phyloP scores from a whole-genome alignment of 2,888 invertebrate genomes.

The Eupsilia transversa region DNA sequence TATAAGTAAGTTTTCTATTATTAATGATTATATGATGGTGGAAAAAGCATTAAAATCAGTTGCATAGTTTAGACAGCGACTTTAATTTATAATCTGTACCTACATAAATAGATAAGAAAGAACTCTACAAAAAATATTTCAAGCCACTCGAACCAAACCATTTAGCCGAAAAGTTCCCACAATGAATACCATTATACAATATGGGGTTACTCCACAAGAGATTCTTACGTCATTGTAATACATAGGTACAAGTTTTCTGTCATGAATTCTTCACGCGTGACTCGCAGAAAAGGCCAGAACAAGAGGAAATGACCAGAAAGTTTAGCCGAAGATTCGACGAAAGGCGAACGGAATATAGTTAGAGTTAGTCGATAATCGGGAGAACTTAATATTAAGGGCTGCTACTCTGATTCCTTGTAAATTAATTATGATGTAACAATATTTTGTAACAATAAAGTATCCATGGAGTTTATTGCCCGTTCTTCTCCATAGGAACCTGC shows the following conservation, averaged over 20 bases:
- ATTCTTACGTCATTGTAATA: background rate
- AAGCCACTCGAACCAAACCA: background rate
- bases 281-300: constrained; percentile 6
- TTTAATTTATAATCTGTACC: background rate
- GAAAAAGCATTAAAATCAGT: too few species aligned
- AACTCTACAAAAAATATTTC: background rate
- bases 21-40: too few species aligned
- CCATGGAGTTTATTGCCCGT: background rate
- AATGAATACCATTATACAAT: background rate
- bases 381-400: constrained; percentile 1
- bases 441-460: background rate
- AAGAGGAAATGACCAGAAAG: constrained; percentile 20
- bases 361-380: constrained; percentile 6
- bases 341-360: constrained; percentile 29
- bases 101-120: too few species aligned
- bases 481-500: background rate
- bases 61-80: background rate
- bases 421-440: background rate
- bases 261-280: constrained; percentile 26
- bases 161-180: constrained; percentile 13
- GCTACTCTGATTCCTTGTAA: background rate
- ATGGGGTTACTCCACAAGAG: constrained; percentile 18
- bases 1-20: too few species aligned
- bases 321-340: constrained; percentile 12
- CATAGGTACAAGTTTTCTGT: constrained; percentile 26